Evolutionary conservation across 1,140 invertebrate species (phyloP), one percentile per base, ranked within the genome.

Genomic region (Drosophila tropicalis): DNA sequence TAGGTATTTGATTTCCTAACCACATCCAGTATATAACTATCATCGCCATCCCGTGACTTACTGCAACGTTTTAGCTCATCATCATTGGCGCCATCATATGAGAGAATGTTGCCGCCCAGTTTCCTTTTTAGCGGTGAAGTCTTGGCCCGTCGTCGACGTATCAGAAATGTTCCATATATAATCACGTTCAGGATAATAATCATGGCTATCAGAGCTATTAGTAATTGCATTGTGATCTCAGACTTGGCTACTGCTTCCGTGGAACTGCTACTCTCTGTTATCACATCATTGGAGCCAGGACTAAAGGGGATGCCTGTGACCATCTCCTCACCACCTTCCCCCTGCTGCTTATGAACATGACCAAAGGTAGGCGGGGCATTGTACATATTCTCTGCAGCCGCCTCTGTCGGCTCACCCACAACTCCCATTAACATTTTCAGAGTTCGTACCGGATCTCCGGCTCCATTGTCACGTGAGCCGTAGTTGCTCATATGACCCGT

Each of bases 151-250:
- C 90, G 86, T 41, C 91, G 85, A 2, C 90, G 76, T 39, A 92
- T 1, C 40, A 91, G 29, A 29, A 92, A 91, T 5, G 90, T 91
- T 0, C 77, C 79, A 34, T 91, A 85, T 17, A 92, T 92, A 36
- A 81, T 70, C 13, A 98, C 91, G 91, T 98, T 98, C 12, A 98
- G 92, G n/a, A 97, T 92, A 1, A 98, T 92, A 84, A 98, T 96
- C 22, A 96, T 92, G 40, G 96, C 93, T 15, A 95, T 96, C 22
- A 98, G 94, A 0, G 95, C 95, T 12, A 98, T 95, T 51, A 97
- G 94, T 54, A 98, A 93, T 60, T 94, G 95, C 54, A 96, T 92
- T 2, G 95, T 94, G 4, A 93, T 91, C 71, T 93, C 93, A 1
- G 93, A 92, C 67, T 91, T 91, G 62, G 83, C 87, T 17, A 92